A percentile compares a stretch with the other conserved stretches of the same genome.
These are phyloP conservation scores for Gymnoscopelus braueri DNA, from an alignment of 2,797 vertebrate genomes.

Conservation along the genomic window DNA sequence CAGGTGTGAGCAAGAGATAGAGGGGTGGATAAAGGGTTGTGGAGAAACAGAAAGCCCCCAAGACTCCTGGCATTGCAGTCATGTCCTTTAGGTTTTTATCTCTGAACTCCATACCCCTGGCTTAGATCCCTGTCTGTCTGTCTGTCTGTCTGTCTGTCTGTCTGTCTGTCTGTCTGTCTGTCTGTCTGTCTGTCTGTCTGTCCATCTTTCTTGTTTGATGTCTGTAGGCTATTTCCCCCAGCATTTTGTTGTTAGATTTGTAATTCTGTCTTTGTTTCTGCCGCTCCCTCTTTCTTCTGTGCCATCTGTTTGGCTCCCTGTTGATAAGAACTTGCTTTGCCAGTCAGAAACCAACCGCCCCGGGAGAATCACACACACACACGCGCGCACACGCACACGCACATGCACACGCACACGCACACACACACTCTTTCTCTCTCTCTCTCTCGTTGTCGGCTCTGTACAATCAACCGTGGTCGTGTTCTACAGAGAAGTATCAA, in stretches of 20 bases:
- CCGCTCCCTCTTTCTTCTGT: conserved; percentile 30
- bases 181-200: background rate
- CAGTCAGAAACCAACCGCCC: conserved; percentile 21
- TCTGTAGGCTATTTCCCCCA: background rate
- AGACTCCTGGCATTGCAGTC: conserved; percentile 10
- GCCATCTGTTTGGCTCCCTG: conserved; percentile 49
- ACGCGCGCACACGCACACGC: background rate
- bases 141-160: conserved; percentile 11
- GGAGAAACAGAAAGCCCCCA: background rate
- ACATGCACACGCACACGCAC: background rate
- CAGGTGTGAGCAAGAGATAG: background rate
- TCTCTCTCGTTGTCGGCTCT: too few relatives aligned
- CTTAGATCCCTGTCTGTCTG: conserved; percentile 4
- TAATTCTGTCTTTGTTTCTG: conserved; percentile 14
- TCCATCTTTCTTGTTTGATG: conserved; percentile 15
- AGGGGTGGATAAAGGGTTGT: background rate
- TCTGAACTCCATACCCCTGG: conserved; percentile 44
- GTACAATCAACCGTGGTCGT: too few relatives aligned
- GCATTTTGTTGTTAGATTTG: background rate
- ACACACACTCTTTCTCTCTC: background rate
- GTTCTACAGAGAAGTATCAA: too few relatives aligned
- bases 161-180: conserved; percentile 1
- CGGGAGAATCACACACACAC: background rate
- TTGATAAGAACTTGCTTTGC: conserved; percentile 38
- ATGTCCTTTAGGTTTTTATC: conserved; percentile 51